Evolutionary conservation across 2,888 invertebrate species (phyloP), one percentile per base, ranked within the genome.

Genomic region (Escarpia spicata): DNA sequence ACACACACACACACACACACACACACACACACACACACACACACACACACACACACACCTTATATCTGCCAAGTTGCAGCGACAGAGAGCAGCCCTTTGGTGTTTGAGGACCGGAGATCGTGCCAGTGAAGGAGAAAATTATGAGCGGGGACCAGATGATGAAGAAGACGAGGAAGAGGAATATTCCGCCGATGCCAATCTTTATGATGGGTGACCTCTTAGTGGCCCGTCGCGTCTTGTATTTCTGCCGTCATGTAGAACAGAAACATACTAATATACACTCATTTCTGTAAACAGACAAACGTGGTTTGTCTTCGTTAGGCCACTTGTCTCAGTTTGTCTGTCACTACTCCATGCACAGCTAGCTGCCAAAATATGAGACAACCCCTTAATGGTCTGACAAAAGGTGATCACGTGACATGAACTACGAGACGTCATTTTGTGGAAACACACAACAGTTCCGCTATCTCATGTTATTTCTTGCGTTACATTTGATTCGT

Each of bases 61-160:
- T 98, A 96, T 98, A 99, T 0, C 99, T 98, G 19, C 99, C 99
- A 93, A 99, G 98, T 92, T 98, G 97, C 93, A 99, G 97, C 94
- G 98, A 98, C 44, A 99, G 97, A 0, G 98, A 98, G 91, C 99
- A 98, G 95, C 99, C 98, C 92, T 97, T 97, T 0, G 99, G 99
- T 9, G 98, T 97, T 96, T 99, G 99, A 0, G 98, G 97, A 95
- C 98, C 97, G 8, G 99, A 96, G 31, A 96, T 96, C 37, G 96
- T 95, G 93, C 95, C 95, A 90, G 96, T 95, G 93, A 96, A 95
- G 0, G 99, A 99, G 97, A 99, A 99, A 95, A 99, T 97, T 1
- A 99, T 98, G 45, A 99, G 97, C 0, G 99, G 99, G 97, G 99
- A 99, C 99, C 99, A 99, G 95, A 99, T 99, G 93, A 99, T 98